Conservation (phyloP, 2,888 invertebrate species). For the Strigamia maritima region DNA sequence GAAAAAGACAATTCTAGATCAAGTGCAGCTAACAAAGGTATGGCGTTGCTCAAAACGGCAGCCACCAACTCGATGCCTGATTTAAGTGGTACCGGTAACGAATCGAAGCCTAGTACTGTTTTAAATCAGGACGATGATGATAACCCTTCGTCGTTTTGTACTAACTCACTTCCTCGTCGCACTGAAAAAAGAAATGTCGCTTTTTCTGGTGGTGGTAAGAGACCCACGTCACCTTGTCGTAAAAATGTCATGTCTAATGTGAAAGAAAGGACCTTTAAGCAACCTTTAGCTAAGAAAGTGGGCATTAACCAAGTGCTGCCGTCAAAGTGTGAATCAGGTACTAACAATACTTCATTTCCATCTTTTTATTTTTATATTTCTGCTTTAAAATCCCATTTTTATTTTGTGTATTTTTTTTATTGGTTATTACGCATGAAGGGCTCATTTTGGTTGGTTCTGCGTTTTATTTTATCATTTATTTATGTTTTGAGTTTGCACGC, state of each 20-base stretch:
- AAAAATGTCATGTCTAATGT: conserved; percentile 37
- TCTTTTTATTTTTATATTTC: not conserved
- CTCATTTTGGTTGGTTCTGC: conserved; percentile 29
- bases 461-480: conserved; percentile 34
- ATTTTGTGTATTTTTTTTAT: conserved; percentile 16
- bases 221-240: conserved; percentile 42
- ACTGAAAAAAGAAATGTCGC: not conserved
- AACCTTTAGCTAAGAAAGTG: conserved; percentile 58
- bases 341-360: not conserved
- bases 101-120: not conserved
- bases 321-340: conserved; percentile 56
- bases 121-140: conserved; percentile 1
- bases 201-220: conserved; percentile 41
- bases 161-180: conserved; percentile 26
- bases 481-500: conserved; percentile 25
- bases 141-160: conserved; percentile 44
- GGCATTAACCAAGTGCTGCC: conserved; percentile 57
- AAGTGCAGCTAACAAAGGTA: conserved; percentile 46
- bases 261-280: conserved; percentile 35
- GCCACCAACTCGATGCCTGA: conserved; percentile 36
- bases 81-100: conserved; percentile 36
- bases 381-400: not conserved
- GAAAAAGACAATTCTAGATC: conserved; percentile 53
- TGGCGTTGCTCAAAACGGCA: conserved; percentile 44
- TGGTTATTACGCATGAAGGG: not conserved